Percentiles rank a stretch among this genome's conserved stretches.
Evolutionary conservation across 2,888 invertebrate genomes (phyloP).

Genomic region (Aricia artaxerxes): DNA sequence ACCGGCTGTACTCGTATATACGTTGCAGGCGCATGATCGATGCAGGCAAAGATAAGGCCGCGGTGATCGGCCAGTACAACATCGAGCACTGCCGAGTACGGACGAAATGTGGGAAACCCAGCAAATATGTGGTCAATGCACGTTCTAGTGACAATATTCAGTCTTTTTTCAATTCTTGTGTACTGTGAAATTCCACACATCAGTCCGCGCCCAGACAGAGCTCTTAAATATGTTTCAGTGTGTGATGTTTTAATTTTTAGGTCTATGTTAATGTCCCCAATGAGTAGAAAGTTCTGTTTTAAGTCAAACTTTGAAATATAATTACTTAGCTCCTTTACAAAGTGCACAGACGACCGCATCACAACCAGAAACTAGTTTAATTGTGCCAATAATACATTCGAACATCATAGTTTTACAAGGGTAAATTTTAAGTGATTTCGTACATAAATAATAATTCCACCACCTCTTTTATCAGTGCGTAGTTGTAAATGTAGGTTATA

Average conservation of each 20-base stretch:
- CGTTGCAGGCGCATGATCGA: conserved; percentile 7
- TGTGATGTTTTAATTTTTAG: conserved; percentile 19
- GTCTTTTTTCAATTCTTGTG: conserved; percentile 34
- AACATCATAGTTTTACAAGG: conserved; percentile 20
- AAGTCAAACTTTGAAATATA: neutral
- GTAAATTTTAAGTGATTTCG: conserved; percentile 32
- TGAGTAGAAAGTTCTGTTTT: conserved; percentile 27
- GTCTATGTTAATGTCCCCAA: conserved; percentile 37
- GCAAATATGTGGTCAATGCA: conserved; percentile 40
- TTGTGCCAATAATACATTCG: conserved; percentile 29
- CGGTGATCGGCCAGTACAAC: conserved; percentile 36
- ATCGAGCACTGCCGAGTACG: conserved; percentile 38
- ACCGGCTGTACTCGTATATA: neutral
- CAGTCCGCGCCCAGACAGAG: conserved; percentile 32
- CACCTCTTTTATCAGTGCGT: conserved; percentile 31
- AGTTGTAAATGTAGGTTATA: conserved; percentile 33
- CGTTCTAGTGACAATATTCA: conserved; percentile 32
- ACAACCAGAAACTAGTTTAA: conserved; percentile 5
- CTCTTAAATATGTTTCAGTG: neutral
- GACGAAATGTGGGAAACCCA: conserved; percentile 34
- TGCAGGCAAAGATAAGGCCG: conserved; percentile 16
- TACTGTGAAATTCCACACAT: conserved; percentile 35
- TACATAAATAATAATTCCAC: conserved; percentile 33
- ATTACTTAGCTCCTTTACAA: conserved; percentile 35
- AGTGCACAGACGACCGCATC: conserved; percentile 35